A percentile compares a stretch with the other conserved stretches of the same genome.
These are phyloP conservation scores for Scaptomyza hsui DNA, from an alignment of 1,140 invertebrate species.

Conservation along the genomic window DNA sequence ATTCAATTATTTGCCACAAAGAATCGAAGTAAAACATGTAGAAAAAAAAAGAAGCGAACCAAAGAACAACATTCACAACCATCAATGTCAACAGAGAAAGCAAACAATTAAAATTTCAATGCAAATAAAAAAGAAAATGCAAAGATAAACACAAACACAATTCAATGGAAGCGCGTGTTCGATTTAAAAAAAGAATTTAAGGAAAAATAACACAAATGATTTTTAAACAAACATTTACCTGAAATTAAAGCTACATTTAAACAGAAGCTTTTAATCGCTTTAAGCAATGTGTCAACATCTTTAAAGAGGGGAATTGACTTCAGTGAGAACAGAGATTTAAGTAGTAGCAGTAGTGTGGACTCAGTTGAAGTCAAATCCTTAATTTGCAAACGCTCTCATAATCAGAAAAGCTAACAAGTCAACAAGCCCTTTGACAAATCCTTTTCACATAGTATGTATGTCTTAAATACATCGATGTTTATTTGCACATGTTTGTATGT, in stretches of 20 bases:
- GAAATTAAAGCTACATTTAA: conserved; percentile 26
- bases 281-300: neutral
- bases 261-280: neutral
- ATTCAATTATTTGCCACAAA: conserved; percentile 65
- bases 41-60: conserved; percentile 7
- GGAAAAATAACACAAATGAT: conserved; percentile 60
- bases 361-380: too few relatives aligned
- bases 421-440: conserved; percentile 25
- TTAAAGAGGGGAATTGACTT: neutral
- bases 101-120: conserved; percentile 64
- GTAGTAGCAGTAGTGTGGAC: too few relatives aligned
- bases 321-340: too few relatives aligned
- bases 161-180: conserved; percentile 4
- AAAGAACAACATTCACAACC: conserved; percentile 13
- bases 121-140: conserved; percentile 44
- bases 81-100: conserved; percentile 54
- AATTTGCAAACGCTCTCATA: neutral
- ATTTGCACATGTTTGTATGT: conserved; percentile 32
- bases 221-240: conserved; percentile 56
- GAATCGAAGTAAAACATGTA: conserved; percentile 22
- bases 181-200: conserved; percentile 52
- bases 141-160: conserved; percentile 27
- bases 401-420: conserved; percentile 1
- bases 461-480: conserved; percentile 7
- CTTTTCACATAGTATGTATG: conserved; percentile 24